Conservation (phyloP, 2,797 vertebrate genomes). For the Caiman crocodilus region DNA sequence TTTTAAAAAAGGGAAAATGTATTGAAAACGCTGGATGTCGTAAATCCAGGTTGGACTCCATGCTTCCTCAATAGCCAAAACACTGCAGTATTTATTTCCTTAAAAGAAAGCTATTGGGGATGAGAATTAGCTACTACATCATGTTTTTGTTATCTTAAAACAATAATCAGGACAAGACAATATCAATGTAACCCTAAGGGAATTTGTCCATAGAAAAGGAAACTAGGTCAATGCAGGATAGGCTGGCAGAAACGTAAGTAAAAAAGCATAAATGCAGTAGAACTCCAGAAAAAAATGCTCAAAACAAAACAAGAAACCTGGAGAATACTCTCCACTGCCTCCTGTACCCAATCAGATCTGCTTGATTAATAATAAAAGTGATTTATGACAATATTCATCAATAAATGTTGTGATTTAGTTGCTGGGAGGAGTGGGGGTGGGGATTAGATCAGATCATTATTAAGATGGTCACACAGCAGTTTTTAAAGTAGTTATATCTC, state of each 20-base stretch:
- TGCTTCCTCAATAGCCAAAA: constrained; percentile 23
- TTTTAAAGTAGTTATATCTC: not conserved
- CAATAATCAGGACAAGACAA: constrained; percentile 10
- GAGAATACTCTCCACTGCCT: not conserved
- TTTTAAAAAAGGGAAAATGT: not conserved
- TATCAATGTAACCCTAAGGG: constrained; percentile 30
- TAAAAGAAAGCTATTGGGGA: not conserved
- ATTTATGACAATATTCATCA: accelerated
- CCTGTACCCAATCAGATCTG: not conserved
- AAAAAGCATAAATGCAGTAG: not conserved
- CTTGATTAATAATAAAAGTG: not conserved
- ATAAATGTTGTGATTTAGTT: not conserved
- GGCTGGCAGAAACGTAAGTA: not conserved
- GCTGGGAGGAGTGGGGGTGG: accelerated
- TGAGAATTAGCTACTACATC: not conserved
- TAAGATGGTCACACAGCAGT: not conserved
- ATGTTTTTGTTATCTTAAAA: not conserved
- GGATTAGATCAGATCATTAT: not conserved
- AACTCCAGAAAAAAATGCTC: not conserved
- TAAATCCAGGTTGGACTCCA: not conserved
- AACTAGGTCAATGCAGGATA: constrained; percentile 43
- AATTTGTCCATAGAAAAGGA: constrained; percentile 28
- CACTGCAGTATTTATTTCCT: not conserved
- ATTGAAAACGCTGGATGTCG: not conserved
- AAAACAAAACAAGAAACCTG: not conserved